A percentile compares a stretch with the other conserved stretches of the same genome.
phyloP scores from a whole-genome alignment of 1,140 invertebrate genomes.

The Rhynchophorus ferrugineus region DNA sequence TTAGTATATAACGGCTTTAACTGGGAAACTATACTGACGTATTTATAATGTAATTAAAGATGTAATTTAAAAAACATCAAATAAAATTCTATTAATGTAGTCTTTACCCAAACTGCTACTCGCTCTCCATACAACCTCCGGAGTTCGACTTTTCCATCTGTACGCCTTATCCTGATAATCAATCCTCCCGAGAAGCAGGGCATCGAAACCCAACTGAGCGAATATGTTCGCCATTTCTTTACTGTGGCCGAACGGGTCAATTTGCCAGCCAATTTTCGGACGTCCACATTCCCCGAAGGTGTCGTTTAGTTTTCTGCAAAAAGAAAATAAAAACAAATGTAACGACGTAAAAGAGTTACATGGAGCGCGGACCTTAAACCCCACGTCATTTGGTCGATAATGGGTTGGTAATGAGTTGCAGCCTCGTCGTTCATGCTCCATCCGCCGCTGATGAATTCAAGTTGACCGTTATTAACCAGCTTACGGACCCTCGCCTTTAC shows the following conservation, averaged over 20 bases:
- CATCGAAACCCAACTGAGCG: constrained; percentile 63
- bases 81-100: no score
- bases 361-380: constrained; percentile 50
- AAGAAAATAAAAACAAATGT: no score
- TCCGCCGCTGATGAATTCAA: constrained; percentile 67
- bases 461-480: constrained; percentile 49
- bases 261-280: constrained; percentile 65
- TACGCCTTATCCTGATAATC: constrained; percentile 57
- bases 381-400: constrained; percentile 76
- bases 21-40: no score
- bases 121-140: background rate
- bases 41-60: no score
- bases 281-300: constrained; percentile 57
- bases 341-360: no score
- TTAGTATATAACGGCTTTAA: no score
- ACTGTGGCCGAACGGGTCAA: constrained; percentile 68
- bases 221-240: constrained; percentile 60
- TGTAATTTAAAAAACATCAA: no score
- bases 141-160: background rate
- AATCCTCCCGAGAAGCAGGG: constrained; percentile 62
- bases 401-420: constrained; percentile 66
- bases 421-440: constrained; percentile 81
- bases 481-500: constrained; percentile 41
- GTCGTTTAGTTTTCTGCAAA: constrained; percentile 35
- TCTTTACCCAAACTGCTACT: background rate